Base-by-base conservation (phyloP, 1,140 invertebrate genomes). In the Eueides isabella region DNA sequence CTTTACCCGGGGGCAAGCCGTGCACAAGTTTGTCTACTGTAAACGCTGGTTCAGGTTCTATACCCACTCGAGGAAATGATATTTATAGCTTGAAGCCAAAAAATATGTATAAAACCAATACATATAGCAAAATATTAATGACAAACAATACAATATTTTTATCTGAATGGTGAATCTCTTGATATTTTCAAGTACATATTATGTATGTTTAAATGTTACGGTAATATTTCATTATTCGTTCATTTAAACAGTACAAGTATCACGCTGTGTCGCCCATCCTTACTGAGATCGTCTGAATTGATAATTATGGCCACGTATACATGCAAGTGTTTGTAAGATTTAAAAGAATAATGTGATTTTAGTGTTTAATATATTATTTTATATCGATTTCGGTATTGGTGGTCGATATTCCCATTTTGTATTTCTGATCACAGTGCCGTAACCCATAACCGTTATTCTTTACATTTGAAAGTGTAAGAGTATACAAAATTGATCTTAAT, bases 111-210 rank as follows among this genome's bases (percentile, higher is more conserved):
- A n/a, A n/a, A n/a, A n/a, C n/a, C n/a, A 55, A 55, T 55, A 55
- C 11, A 55, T 26, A 55, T 23, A 55, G 11, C 48, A 55, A 26
- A 26, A 55, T 23, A 55, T 23, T 55, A 55, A 55, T 48, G 41
- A 16, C 7, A 48, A 48, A 48, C 41, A 48, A 48, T 23, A 19
- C 48, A 55, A 55, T 55, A 55, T 55, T 23, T 26, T 55, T 55
- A 55, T 55, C 48, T 44, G 41, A n/a, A 44, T 44, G 19, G 16
- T 44, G 41, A 23, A 55, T 55, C 48, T 38, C 35, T 55, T 26
- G 23, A 55, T 55, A 55, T 26, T 55, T 26, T 55, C 48, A 55
- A 55, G 48, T 55, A 26, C 48, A 55, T 55, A 55, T 44, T 44
- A 44, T 44, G 41, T 19, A 9, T 55, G 1, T 7, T 26, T 23